Base-by-base conservation (phyloP, 2,797 vertebrate species). In the Sebastes itinus region DNA sequence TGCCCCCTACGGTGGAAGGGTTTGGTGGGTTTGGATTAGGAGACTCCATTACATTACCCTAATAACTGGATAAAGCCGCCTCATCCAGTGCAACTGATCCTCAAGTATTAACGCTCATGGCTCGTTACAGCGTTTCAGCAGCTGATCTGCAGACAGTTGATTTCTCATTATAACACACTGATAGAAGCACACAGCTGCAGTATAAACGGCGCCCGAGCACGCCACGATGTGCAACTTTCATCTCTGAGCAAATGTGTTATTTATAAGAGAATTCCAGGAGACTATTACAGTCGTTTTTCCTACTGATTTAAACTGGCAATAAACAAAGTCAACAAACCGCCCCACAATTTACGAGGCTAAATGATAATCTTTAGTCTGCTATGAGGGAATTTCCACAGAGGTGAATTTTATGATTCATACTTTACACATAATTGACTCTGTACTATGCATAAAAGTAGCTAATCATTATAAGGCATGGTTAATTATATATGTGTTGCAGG, bases 31-130 rank as follows among this genome's bases (percentile, higher is more conserved):
- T 92, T 92, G 92, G 93, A 95, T 95, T 95, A 95, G 88, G 82
- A 92, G 91, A 94, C 92, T 93, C 94, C 90, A 95, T 95, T 95
- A 95, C 93, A 94, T 94, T 94, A 94, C 93, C 92, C 93, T 95
- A 95, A 95, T 95, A 95, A 94, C 90, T 95, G 92, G 94, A 95
- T 95, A 94, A 95, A 94, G 93, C 93, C 49, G 90, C 90, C 91
- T 95, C 94, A 94, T 93, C 92, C 93, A 92, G 88, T 92, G 94
- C 92, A 94, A 92, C 93, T 91, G 93, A 93, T 94, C 93, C 85
- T 90, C 87, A 85, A 92, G 94, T 92, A 94, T 95, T 95, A 95
- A 88, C 84, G 85, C 92, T 92, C 89, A 87, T 88, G 92, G 91
- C 93, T 94, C 61, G 88, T 94, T 92, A 92, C 89, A 81, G 92